These are phyloP conservation scores for Tiaroga cobitis DNA, from an alignment of 2,797 vertebrate species.

Conservation along the genomic window DNA sequence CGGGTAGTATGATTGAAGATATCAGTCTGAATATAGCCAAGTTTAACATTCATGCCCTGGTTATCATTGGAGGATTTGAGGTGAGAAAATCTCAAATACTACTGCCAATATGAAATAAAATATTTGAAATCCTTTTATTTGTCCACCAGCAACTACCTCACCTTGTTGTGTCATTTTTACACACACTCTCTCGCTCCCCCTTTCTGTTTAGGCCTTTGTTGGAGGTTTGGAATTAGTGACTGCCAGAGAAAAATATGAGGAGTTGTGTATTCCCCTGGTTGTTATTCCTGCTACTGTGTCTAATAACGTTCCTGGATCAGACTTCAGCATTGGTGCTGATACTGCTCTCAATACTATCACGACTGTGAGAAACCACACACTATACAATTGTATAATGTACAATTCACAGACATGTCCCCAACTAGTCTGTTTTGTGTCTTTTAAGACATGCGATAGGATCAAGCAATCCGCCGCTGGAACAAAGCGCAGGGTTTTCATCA, in stretches of 20 bases:
- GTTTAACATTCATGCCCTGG: constrained; percentile 88
- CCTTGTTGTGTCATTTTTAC: neutral
- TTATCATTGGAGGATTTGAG: constrained; percentile 95
- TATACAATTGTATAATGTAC: neutral
- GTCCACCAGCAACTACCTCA: neutral
- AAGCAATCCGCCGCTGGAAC: constrained; percentile 96
- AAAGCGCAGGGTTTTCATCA: constrained; percentile 93
- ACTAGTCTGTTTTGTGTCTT: neutral
- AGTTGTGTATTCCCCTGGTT: constrained; percentile 93
- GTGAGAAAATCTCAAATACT: constrained; percentile 66
- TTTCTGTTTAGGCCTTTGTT: constrained; percentile 78
- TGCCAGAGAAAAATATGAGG: constrained; percentile 87
- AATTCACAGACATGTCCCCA: neutral
- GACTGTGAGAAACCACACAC: constrained; percentile 62
- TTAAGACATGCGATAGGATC: constrained; percentile 93
- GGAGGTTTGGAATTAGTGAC: constrained; percentile 90
- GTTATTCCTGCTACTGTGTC: constrained; percentile 94
- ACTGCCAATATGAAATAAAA: neutral
- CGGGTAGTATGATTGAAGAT: constrained; percentile 84
- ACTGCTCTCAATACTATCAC: constrained; percentile 81
- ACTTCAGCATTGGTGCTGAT: constrained; percentile 92
- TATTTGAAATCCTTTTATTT: neutral
- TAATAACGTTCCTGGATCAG: constrained; percentile 94
- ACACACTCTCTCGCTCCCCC: neutral
- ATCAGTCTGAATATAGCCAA: constrained; percentile 88